phyloP scores from a whole-genome alignment of 2,797 vertebrate species.

The Melanotaenia boesemani region DNA sequence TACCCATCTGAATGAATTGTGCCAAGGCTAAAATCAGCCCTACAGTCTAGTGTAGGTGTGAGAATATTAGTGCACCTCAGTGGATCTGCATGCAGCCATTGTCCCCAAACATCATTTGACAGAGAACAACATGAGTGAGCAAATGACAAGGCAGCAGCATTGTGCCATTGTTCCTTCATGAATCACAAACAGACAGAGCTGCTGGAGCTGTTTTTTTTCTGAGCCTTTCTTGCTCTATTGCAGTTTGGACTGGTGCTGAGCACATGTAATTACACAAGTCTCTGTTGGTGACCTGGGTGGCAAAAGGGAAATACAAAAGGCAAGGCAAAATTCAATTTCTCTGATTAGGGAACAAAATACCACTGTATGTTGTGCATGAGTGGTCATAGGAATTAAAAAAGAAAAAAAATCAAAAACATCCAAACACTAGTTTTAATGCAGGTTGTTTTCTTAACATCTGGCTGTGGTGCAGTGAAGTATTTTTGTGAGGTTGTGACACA shows the following conservation, averaged over 20 bases:
- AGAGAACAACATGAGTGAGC: conserved; percentile 44
- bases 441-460: conserved; percentile 26
- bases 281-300: conserved; percentile 49
- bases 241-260: conserved; percentile 62
- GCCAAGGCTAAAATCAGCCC: conserved; percentile 32
- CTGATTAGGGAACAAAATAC: conserved; percentile 34
- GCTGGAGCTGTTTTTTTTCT: conserved; percentile 24
- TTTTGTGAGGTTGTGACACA: conserved; percentile 58
- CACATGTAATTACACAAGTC: conserved; percentile 73
- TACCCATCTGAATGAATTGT: conserved; percentile 41
- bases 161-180: conserved; percentile 46
- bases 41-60: conserved; percentile 5
- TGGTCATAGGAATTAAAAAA: conserved; percentile 3
- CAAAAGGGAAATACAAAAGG: conserved; percentile 50
- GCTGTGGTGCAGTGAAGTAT: conserved; percentile 42
- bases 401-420: conserved; percentile 30
- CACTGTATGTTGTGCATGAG: neutral
- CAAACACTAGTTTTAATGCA: conserved; percentile 13
- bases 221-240: conserved; percentile 47
- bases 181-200: conserved; percentile 48
- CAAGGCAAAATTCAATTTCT: conserved; percentile 23
- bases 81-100: conserved; percentile 38
- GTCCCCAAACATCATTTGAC: conserved; percentile 42
- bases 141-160: conserved; percentile 53
- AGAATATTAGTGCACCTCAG: conserved; percentile 28